Evolutionary conservation across 2,888 invertebrate species (phyloP), one percentile per base, ranked within the genome.

Genomic region (Thera britannica): DNA sequence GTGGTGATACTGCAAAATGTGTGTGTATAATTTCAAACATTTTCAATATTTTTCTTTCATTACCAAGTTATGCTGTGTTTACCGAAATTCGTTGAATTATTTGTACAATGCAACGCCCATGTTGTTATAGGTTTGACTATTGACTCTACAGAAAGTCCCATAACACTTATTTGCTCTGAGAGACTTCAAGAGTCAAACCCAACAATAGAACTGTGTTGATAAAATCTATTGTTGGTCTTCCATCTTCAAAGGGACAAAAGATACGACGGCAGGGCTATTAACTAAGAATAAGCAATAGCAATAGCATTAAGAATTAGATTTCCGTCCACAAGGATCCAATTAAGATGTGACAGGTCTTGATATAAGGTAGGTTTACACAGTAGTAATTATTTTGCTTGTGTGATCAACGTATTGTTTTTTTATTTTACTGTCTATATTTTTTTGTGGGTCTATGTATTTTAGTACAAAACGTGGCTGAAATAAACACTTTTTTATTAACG

Each of bases 51-150:
- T 52, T 55, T 36, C 46, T 0, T 34, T 23, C 60, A 54, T 51
- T 62, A 57, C 49, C 5, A 9, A 2, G 44, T 12, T 38, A 51
- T 23, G 23, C 23, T 23, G 23, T 23, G 23, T 59, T 51, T 59
- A 61, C 7, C 12, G 23, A 52, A 46, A 55, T 36, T 5, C 7
- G 41, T 34, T 36, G n/a, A 34, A 6, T 58, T 58, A 34, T 58
- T 58, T 46, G 6, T 34, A 41, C 51, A 51, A 63, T 51, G 57
- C 63, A 51, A n/a, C 11, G 3, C 6, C 34, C 1, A 54, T 64
- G 58, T 58, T 66, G 59, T 72, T 70, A 44, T 72, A 46, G 36
- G 34, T 8, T 9, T 23, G 36, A 63, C 7, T 70, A 59, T 72
- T 70, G 48, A 61, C 58, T 23, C 55, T 58, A 62, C 59, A 65